A percentile compares a stretch with the other conserved stretches of the same genome.
Conservation (phyloP, 2,888 invertebrate genomes). For the Galerucella pusilla region DNA sequence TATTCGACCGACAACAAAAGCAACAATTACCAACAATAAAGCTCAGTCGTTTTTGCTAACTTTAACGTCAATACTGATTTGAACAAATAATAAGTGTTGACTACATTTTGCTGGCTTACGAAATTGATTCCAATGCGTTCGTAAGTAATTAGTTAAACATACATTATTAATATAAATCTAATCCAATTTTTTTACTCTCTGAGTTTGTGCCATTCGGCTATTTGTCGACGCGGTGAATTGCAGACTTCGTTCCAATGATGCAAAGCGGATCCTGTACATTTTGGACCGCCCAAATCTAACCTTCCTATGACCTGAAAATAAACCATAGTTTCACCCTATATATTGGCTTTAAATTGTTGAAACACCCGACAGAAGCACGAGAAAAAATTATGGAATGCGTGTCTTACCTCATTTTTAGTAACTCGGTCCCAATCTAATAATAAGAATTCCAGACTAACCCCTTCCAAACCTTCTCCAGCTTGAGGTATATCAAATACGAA, state of each 20-base stretch:
- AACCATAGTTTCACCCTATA: not conserved
- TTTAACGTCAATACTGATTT: too few relatives aligned
- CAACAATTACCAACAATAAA: too few relatives aligned
- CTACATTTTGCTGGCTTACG: not conserved
- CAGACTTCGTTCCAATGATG: slow-evolving; percentile 99
- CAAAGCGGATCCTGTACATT: slow-evolving; percentile 82
- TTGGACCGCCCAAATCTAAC: slow-evolving; percentile 88
- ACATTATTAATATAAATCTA: slow-evolving; percentile 25
- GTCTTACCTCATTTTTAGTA: slow-evolving; percentile 92
- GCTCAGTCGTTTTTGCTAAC: too few relatives aligned
- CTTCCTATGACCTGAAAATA: slow-evolving; percentile 88
- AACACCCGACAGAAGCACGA: too few relatives aligned
- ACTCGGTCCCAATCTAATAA: slow-evolving; percentile 98
- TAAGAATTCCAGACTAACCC: slow-evolving; percentile 87
- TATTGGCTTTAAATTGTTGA: too few relatives aligned
- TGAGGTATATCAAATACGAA: slow-evolving; percentile 96
- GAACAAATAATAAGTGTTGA: not conserved
- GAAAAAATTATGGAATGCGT: too few relatives aligned
- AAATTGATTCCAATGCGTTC: slow-evolving; percentile 35
- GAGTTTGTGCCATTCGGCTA: slow-evolving; percentile 99
- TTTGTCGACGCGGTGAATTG: slow-evolving; percentile 96
- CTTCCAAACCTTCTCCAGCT: slow-evolving; percentile 80
- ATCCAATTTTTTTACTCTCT: slow-evolving; percentile 75
- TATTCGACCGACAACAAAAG: too few relatives aligned
- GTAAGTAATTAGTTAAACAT: slow-evolving; percentile 33